Base-by-base conservation (phyloP, 2,888 invertebrate genomes). In the Pristionchus maxplancki region DNA sequence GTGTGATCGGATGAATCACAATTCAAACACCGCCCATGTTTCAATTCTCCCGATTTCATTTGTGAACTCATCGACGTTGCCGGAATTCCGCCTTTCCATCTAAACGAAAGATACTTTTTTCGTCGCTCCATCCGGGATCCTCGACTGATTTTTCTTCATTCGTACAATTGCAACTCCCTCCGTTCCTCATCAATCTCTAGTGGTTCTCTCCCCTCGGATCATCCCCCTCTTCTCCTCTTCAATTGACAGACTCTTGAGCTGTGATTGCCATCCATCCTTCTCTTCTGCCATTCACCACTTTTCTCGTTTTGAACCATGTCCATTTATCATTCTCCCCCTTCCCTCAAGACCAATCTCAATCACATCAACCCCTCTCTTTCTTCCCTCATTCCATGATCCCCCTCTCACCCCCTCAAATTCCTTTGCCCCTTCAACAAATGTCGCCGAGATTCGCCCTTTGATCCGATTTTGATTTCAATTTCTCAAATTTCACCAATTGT, bases 401-500 rank as follows among this genome's bases (percentile, higher is more conserved):
- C 40, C 40, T 40, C 40, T 74, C 74, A 40, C 74, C 74, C 74
- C 74, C 74, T 74, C 74, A 74, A 74, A 74, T 74, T 74, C 74
- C 74, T 40, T 34, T 20, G 67, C n/a, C 34, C 28, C 62, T 58
- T 74, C 37, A 74, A 74, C 74, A 74, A 74, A 40, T 74, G 74
- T 74, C 74, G 74, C n/a, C 64, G 31, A 67, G 64, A 67, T 67
- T 67, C 64, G 17, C 31, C 28, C 3, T 67, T 40, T 74, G 37
- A 74, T 40, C 40, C 74, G 24, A 24, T 20, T 37, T 74, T n/a
- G n/a, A n/a, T n/a, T n/a, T n/a, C n/a, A n/a, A n/a, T n/a, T n/a
- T n/a, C n/a, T n/a, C n/a, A n/a, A n/a, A n/a, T n/a, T n/a, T n/a
- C n/a, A n/a, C n/a, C 2, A 20, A 37, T 74, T 40, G 28, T 11